Percentiles rank a stretch among this genome's conserved stretches.
Conservation (phyloP, 2,797 vertebrate species). For the Meda fulgida region DNA sequence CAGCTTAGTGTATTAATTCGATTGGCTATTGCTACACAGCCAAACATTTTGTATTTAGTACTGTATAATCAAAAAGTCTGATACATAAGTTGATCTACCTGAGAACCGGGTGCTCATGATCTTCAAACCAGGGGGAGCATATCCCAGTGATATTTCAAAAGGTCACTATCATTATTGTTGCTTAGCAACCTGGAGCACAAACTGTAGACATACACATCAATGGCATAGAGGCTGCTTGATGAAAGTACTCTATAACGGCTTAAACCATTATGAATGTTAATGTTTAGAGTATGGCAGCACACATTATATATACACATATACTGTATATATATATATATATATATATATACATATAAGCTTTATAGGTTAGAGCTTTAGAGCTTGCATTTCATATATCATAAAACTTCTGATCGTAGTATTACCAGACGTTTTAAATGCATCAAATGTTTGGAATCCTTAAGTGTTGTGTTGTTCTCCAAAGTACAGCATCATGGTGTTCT, state of each 20-base stretch:
- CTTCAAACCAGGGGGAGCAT: conserved; percentile 67
- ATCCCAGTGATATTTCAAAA: conserved; percentile 79
- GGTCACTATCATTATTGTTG: conserved; percentile 87
- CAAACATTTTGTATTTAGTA: conserved; percentile 34
- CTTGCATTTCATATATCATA: neutral
- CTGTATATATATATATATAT: too few relatives aligned
- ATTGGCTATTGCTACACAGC: neutral
- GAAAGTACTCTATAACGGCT: neutral
- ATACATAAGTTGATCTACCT: conserved; percentile 57
- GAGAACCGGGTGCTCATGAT: conserved; percentile 50
- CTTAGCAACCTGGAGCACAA: conserved; percentile 78
- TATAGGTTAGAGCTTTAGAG: too few relatives aligned
- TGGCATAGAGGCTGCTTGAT: conserved; percentile 28
- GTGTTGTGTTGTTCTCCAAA: conserved; percentile 25
- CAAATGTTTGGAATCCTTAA: conserved; percentile 17
- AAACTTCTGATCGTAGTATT: conserved; percentile 1
- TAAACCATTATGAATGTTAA: conserved; percentile 8
- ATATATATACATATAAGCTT: too few relatives aligned
- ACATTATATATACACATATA: neutral
- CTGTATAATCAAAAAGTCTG: conserved; percentile 23
- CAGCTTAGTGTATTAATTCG: neutral
- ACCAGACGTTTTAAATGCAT: neutral
- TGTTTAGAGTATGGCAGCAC: conserved; percentile 11
- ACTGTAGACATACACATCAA: conserved; percentile 71
- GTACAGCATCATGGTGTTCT: conserved; percentile 8